Evolutionary conservation across 92 coral and sea anemone genomes (phyloP).

Genomic region (Palythoa caribaeorum): DNA sequence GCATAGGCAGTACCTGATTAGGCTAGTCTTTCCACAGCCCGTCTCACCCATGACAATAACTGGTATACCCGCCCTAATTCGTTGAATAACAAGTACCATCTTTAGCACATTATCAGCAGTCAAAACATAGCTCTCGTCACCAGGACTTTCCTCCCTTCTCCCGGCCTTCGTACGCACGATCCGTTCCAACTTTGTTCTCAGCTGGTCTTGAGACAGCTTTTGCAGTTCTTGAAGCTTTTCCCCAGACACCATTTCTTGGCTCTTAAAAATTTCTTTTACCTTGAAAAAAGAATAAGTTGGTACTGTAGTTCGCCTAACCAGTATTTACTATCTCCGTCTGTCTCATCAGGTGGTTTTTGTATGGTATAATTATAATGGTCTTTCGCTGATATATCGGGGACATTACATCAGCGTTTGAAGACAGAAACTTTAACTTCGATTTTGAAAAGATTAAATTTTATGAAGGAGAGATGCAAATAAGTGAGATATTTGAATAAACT

Average conservation of each 20-base stretch:
- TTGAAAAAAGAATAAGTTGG: background rate
- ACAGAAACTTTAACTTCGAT: too few relatives aligned
- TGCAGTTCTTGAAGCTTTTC: slow-evolving; percentile 42
- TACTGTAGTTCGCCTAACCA: background rate
- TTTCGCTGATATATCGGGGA: too few relatives aligned
- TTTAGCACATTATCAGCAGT: slow-evolving; percentile 88
- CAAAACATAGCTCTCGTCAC: slow-evolving; percentile 67
- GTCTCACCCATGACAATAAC: slow-evolving; percentile 95
- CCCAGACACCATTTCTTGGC: slow-evolving; percentile 61
- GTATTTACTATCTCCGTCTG: too few relatives aligned
- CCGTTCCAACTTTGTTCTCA: slow-evolving; percentile 65
- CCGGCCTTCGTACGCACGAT: slow-evolving; percentile 60
- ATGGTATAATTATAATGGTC: too few relatives aligned
- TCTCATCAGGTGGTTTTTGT: too few relatives aligned
- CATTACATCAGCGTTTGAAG: too few relatives aligned
- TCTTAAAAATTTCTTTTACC: slow-evolving; percentile 65
- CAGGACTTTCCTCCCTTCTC: background rate
- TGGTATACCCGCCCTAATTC: slow-evolving; percentile 83
- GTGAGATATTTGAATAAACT: too few relatives aligned
- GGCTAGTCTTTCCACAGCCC: slow-evolving; percentile 91
- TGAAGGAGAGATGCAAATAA: too few relatives aligned
- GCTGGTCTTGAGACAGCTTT: slow-evolving; percentile 59
- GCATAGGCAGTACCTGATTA: slow-evolving; percentile 50
- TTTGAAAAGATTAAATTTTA: too few relatives aligned
- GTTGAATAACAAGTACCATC: slow-evolving; percentile 83